Evolutionary conservation across 2,888 invertebrate species (phyloP), one percentile per base, ranked within the genome.

Genomic region (Carcina quercana): DNA sequence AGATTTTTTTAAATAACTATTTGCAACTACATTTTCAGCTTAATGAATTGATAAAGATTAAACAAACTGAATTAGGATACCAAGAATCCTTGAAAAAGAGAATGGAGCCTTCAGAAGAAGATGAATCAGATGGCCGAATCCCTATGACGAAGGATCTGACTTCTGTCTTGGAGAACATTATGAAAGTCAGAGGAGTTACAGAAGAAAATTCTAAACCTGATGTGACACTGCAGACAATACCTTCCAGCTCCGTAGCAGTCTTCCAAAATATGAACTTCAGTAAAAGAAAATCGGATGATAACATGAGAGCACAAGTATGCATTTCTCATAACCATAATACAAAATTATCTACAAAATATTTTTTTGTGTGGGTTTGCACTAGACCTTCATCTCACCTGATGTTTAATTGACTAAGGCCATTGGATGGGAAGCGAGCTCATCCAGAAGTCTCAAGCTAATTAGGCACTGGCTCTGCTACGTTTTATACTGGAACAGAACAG

Each of bases 271-370:
- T 88, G 35, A 53, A 68, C 20, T 37, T 45, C 43, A 34, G 50
- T 34, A 54, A 57, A 44, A 59, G 68, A 35, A 62, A 50, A 46
- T 63, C 69, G 25, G 56, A 61, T 15, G 71, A 79, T 43, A 76
- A 72, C 45, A 90, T 91, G 71, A 86, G 85, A 54, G 71, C 78
- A 11, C 88, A 91, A 71, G 89, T 89, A 73, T 56, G 57, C 48
- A 24, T 29, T 28, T 32, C 30, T n/a, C n/a, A n/a, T n/a, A n/a
- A n/a, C n/a, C n/a, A n/a, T n/a, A n/a, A n/a, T n/a, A n/a, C n/a
- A n/a, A n/a, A n/a, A n/a, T n/a, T n/a, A n/a, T n/a, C n/a, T n/a
- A n/a, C n/a, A n/a, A n/a, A n/a, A n/a, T n/a, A n/a, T n/a, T n/a
- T n/a, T n/a, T n/a, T n/a, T n/a, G n/a, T n/a, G n/a, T n/a, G n/a